phyloP scores from a whole-genome alignment of 2,797 vertebrate species.

The Loriculus beryllinus region DNA sequence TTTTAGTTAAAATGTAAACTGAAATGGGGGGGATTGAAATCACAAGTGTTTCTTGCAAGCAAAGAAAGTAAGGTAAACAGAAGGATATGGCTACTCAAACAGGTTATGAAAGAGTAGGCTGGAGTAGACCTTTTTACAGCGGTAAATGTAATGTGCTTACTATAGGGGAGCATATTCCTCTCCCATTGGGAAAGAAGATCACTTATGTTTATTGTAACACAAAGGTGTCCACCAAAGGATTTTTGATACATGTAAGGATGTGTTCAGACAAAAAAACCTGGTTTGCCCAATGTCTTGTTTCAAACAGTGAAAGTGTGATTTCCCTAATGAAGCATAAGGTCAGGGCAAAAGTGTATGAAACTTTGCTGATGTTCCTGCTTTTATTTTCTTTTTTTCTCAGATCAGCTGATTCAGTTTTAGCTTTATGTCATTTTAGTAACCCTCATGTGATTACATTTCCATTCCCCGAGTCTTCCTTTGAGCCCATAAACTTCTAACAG shows the following conservation, averaged over 20 bases:
- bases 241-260: not conserved
- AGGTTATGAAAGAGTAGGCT: not conserved
- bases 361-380: not conserved
- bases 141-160: fast-evolving
- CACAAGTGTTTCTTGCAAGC: not conserved
- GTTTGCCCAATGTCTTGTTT: not conserved
- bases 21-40: not conserved
- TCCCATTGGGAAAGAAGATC: not conserved
- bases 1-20: not conserved
- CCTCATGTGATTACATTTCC: not conserved
- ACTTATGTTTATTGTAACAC: not conserved
- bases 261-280: not conserved
- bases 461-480: not conserved
- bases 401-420: not conserved
- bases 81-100: not conserved
- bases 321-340: not conserved
- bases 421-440: not conserved
- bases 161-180: not conserved
- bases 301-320: not conserved
- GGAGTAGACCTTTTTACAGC: fast-evolving
- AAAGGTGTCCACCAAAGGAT: not conserved
- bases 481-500: not conserved
- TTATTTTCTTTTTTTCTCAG: not conserved
- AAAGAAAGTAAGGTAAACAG: not conserved
- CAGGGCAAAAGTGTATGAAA: not conserved